phyloP scores from a whole-genome alignment of 2,797 vertebrate species.

The Hydrophis major region DNA sequence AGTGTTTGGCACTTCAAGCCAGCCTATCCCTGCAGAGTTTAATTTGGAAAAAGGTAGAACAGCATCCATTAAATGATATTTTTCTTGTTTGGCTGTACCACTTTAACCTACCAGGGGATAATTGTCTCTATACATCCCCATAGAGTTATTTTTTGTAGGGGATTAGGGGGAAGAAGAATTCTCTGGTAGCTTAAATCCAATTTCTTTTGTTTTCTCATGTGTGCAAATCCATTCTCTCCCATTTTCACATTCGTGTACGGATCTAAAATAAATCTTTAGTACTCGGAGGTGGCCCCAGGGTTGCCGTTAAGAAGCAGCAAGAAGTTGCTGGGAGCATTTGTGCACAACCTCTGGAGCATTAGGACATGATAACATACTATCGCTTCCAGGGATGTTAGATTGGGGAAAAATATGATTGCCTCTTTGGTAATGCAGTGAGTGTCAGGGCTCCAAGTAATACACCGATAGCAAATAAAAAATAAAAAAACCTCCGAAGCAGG shows the following conservation, averaged over 20 bases:
- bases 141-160: neutral
- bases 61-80: neutral
- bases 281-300: neutral
- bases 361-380: neutral
- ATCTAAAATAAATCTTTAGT: neutral
- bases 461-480: too few relatives aligned
- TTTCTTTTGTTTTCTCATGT: neutral
- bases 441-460: too few relatives aligned
- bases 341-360: neutral
- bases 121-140: neutral
- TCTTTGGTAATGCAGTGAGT: neutral
- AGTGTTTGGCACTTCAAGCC: neutral
- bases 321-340: neutral
- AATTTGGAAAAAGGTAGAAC: neutral
- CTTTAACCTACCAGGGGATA: neutral
- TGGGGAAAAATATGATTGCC: neutral
- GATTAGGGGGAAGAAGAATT: rapidly evolving
- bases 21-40: neutral
- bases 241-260: neutral
- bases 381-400: neutral
- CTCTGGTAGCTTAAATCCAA: neutral
- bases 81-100: neutral
- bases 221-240: neutral
- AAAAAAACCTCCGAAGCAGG: too few relatives aligned
- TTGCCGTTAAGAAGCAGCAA: neutral